A percentile compares a stretch with the other conserved stretches of the same genome.
These are phyloP conservation scores for Ciconia stormi DNA, from an alignment of 2,113 vertebrate species.

Conservation along the genomic window DNA sequence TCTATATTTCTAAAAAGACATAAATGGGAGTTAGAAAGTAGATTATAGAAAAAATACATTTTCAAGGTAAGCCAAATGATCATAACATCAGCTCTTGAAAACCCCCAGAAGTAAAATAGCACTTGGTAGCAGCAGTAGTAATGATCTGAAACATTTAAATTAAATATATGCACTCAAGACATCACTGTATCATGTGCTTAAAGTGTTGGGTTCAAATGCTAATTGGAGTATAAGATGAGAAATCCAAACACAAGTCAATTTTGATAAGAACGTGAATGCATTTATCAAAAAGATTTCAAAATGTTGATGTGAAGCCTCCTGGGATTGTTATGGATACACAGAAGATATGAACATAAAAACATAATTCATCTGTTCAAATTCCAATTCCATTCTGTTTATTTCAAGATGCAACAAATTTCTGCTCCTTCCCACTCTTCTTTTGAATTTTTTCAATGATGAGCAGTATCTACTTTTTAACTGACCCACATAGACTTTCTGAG, in stretches of 20 bases:
- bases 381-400: slow-evolving; percentile 24
- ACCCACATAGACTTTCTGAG: not conserved
- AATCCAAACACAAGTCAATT: slow-evolving; percentile 62
- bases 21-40: slow-evolving; percentile 31
- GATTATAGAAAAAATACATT: slow-evolving; percentile 3
- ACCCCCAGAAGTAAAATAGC: not conserved
- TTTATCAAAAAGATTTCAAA: slow-evolving; percentile 69
- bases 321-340: slow-evolving; percentile 63
- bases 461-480: not conserved
- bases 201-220: slow-evolving; percentile 55
- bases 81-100: slow-evolving; percentile 33
- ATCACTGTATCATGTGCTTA: slow-evolving; percentile 22
- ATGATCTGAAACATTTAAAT: slow-evolving; percentile 36
- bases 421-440: not conserved
- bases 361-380: slow-evolving; percentile 54
- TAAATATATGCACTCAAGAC: slow-evolving; percentile 23
- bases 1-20: not conserved
- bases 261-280: slow-evolving; percentile 41
- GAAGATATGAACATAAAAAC: slow-evolving; percentile 56
- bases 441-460: not conserved
- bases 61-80: slow-evolving; percentile 37
- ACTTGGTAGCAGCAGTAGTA: not conserved
- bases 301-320: slow-evolving; percentile 63
- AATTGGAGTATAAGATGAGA: slow-evolving; percentile 49
- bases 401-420: slow-evolving; percentile 30